A percentile compares a stretch with the other conserved stretches of the same genome.
Evolutionary conservation across 1,140 invertebrate genomes (phyloP).

Genomic region (Drosophila arawakana): DNA sequence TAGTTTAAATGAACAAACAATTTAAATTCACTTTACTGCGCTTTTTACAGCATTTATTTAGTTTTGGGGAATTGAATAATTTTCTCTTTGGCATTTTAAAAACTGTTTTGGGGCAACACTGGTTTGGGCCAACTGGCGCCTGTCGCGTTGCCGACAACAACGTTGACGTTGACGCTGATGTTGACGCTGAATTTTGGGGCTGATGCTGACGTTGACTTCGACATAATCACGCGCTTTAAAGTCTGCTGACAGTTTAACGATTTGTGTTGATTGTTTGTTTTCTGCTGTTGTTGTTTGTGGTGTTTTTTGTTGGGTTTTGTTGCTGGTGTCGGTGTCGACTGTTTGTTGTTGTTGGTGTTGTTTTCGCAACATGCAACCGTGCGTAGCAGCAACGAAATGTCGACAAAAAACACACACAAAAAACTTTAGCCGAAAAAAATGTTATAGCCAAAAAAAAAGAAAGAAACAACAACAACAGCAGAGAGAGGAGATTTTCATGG

Average conservation of each 20-base stretch:
- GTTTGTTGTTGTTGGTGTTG: slow-evolving; percentile 40
- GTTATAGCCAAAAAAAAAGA: slow-evolving; percentile 41
- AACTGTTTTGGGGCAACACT: slow-evolving; percentile 38
- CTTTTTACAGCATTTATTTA: slow-evolving; percentile 6
- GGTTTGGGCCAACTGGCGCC: slow-evolving; percentile 31
- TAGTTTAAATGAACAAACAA: background rate
- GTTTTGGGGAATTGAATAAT: slow-evolving; percentile 74
- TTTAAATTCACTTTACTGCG: slow-evolving; percentile 7
- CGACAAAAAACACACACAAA: slow-evolving; percentile 31
- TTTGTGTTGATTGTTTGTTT: slow-evolving; percentile 81
- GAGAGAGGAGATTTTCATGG: slow-evolving; percentile 76
- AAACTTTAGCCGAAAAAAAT: slow-evolving; percentile 28
- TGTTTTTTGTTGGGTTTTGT: slow-evolving; percentile 30
- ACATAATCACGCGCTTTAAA: slow-evolving; percentile 81
- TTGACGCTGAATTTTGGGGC: slow-evolving; percentile 10
- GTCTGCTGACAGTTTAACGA: slow-evolving; percentile 83
- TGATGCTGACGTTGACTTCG: slow-evolving; percentile 34
- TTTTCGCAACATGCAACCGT: slow-evolving; percentile 69
- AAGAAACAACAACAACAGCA: slow-evolving; percentile 42
- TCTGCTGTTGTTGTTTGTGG: slow-evolving; percentile 33
- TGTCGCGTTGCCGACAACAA: slow-evolving; percentile 26
- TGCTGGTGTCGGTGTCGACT: slow-evolving; percentile 27
- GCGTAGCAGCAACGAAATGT: slow-evolving; percentile 60
- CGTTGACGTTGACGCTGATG: slow-evolving; percentile 17
- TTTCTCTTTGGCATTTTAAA: slow-evolving; percentile 65